Base-by-base conservation (phyloP, 2,113 vertebrate species). In the Theristicus caerulescens region DNA sequence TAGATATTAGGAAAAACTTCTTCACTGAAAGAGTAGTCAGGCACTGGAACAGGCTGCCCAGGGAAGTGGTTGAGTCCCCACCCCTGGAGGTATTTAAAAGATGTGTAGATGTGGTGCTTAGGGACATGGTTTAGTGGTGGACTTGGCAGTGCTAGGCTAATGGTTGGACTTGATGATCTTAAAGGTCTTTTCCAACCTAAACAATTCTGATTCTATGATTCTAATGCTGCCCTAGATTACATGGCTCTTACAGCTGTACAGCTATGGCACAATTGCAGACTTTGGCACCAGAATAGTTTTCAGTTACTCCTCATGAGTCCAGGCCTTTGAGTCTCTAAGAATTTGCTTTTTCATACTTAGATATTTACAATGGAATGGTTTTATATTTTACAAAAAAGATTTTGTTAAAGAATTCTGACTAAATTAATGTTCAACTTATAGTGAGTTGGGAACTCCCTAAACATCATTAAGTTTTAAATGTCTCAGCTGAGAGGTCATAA, bases 281-380 rank as follows among this genome's bases (percentile, higher is more conserved):
- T 80, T 85, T 34, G 54, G 27, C 7, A 51, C 14, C 5, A 51
- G 26, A 78, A 38, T 2, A 52, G 6, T 16, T 78, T 61, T 76
- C 14, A 62, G 4, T 0, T 1, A 16, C 20, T 54, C 34, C 11
- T 83, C 14, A 6, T 6, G 21, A 83, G 6, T 42, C 26, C 12
- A 11, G 64, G 13, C 5, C 16, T 47, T 25, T 66, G 58, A 27
- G 80, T n/a, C 6, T 76, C 47, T 59, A 67, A 76, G 62, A 55
- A 72, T 69, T 51, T 51, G 1, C 3, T 54, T 6, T 59, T 64
- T 64, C 4, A 19, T 64, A 27, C 16, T 58, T 67, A 25, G 9
- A 25, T 80, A 7, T 51, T 72, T 22, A 4, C 44, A 65, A 5
- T 42, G 8, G 12, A 88, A 59, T 51, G 22, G 3, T 16, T 76